Percentiles rank a stretch among this genome's conserved stretches.
phyloP scores from a whole-genome alignment of 2,113 vertebrate genomes.

The Leptocoma aspasia region DNA sequence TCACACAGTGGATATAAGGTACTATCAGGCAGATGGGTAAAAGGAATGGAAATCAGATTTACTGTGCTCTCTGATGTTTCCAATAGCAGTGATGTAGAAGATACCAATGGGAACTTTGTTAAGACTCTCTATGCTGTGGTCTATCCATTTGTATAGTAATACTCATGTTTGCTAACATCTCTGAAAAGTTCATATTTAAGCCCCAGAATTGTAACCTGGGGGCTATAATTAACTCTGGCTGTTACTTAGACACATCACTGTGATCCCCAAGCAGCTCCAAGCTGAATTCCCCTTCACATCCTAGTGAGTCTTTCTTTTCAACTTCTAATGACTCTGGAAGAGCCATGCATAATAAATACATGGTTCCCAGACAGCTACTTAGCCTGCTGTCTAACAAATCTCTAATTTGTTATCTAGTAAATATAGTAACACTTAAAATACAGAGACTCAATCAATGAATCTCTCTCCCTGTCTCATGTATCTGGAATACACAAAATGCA shows the following conservation, averaged over 20 bases:
- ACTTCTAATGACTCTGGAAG: slow-evolving; percentile 19
- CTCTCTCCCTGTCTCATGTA: neutral
- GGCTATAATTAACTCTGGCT: neutral
- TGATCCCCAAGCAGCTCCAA: neutral
- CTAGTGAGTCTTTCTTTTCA: neutral
- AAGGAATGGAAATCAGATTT: neutral
- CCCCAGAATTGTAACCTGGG: neutral
- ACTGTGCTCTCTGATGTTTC: neutral
- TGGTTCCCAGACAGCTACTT: slow-evolving; percentile 49
- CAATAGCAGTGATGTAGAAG: neutral
- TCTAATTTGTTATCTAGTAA: slow-evolving; percentile 58
- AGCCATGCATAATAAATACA: slow-evolving; percentile 49
- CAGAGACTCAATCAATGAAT: slow-evolving; percentile 44
- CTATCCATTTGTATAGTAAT: neutral
- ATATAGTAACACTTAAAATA: slow-evolving; percentile 68
- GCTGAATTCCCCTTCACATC: neutral
- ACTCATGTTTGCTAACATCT: neutral
- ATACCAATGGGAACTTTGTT: neutral
- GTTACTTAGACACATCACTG: neutral
- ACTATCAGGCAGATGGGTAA: neutral
- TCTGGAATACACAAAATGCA: neutral
- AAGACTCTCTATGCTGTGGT: neutral
- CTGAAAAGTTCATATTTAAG: neutral
- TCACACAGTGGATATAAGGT: neutral
- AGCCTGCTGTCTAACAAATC: slow-evolving; percentile 54